Percentiles rank a stretch among this genome's conserved stretches.
Conservation (phyloP, 2,113 vertebrate genomes). For the Chrysochloris asiatica region DNA sequence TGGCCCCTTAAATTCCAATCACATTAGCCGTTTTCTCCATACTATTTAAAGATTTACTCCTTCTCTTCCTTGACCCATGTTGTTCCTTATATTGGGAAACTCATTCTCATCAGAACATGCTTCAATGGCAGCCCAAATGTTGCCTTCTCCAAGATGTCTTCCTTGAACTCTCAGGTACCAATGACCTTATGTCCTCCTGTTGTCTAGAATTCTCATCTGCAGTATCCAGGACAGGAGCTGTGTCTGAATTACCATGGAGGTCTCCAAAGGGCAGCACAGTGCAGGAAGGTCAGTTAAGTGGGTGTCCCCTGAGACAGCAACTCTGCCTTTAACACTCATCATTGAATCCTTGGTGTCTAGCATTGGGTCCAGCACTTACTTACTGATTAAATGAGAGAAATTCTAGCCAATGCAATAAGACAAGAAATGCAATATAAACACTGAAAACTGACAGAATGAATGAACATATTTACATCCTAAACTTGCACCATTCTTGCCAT, state of each 20-base stretch:
- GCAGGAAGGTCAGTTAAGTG: not conserved
- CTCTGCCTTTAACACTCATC: no score
- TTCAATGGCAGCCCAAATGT: not conserved
- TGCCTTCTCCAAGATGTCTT: not conserved
- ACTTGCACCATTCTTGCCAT: not conserved
- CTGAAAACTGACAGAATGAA: not conserved
- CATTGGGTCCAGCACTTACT: not conserved
- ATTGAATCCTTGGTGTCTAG: not conserved
- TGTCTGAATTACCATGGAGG: rapidly evolving
- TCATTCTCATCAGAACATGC: not conserved
- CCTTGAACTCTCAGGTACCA: not conserved
- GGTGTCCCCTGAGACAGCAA: not conserved
- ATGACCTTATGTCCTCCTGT: not conserved
- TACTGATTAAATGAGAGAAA: not conserved
- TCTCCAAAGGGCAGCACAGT: not conserved
- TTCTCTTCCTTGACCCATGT: not conserved
- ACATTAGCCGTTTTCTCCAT: not conserved
- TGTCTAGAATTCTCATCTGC: not conserved
- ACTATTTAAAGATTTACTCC: not conserved
- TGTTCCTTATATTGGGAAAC: not conserved
- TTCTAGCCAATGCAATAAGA: not conserved
- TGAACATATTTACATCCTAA: rapidly evolving
- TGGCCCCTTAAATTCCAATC: not conserved
- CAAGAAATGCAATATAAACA: not conserved
- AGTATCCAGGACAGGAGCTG: not conserved